Base-by-base conservation (phyloP, 1,140 invertebrate genomes). In the Penaeus chinensis region DNA sequence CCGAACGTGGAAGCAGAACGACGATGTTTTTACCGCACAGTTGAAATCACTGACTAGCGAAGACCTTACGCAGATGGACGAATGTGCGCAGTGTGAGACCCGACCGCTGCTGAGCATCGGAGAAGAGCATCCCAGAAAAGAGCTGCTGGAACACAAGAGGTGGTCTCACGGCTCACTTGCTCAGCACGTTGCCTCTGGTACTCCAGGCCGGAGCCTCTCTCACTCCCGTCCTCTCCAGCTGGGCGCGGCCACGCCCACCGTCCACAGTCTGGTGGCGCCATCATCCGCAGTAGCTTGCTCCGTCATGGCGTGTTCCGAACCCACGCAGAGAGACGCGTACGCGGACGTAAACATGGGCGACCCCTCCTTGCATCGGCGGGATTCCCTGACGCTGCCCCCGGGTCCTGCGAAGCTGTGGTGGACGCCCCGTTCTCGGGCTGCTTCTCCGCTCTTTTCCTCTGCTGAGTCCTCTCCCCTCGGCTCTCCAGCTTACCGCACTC, bases 401-500 rank as follows among this genome's bases (percentile, higher is more conserved):
- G 89, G 85, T 4, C 77, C 85, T 13, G 63, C 61, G 37, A 84
- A 84, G 16, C 82, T 84, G 13, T 87, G 85, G 78, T 84, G 85
- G 82, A 76, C 85, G 42, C 89, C 85, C 1, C 85, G 89, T 13
- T 89, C 89, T 2, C 71, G 85, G 3, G 89, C 85, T 8, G 86
- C 85, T 47, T 89, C 86, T 61, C 86, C 86, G 13, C 62, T 87
- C 22, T 87, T 87, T 54, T 87, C 86, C 47, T 87, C 86, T 5
- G 81, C 89, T 3, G 89, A 89, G 27, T 81, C 81, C 1, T 89
- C 89, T 19, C 89, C 89, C 11, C 76, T 87, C 16, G 83, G 83
- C 20, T 89, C 89, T 24, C 89, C 89, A 19, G 89, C 86, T 16
- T 89, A 89, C 82, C 86, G 86, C 65, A 89, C 89, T 3, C 89